A percentile compares a stretch with the other conserved stretches of the same genome.
phyloP scores from a whole-genome alignment of 1,140 invertebrate genomes.

The Eupeodes corollae region DNA sequence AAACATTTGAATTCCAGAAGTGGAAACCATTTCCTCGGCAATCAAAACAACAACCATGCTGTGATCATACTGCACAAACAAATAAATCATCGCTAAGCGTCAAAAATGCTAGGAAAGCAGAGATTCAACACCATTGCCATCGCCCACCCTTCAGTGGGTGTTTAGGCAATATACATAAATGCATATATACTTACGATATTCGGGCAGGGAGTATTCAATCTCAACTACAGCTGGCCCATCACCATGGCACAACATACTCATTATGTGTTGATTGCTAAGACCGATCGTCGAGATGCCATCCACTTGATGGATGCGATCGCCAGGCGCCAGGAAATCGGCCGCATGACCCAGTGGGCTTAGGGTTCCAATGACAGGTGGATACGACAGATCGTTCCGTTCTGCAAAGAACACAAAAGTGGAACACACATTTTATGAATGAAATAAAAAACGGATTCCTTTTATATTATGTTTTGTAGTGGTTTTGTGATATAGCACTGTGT shows the following conservation, averaged over 20 bases:
- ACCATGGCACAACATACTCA: conserved; percentile 62
- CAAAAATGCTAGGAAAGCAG: conserved; percentile 7
- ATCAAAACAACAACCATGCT: conserved; percentile 18
- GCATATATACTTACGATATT: conserved; percentile 48
- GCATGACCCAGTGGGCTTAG: conserved; percentile 34
- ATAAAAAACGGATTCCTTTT: too few relatives aligned
- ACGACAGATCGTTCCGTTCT: conserved; percentile 36
- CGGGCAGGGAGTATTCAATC: conserved; percentile 71
- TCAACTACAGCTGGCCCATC: conserved; percentile 61
- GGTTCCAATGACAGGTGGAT: conserved; percentile 34
- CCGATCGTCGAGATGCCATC: conserved; percentile 66
- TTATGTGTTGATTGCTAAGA: conserved; percentile 68
- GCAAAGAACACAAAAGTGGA: background rate
- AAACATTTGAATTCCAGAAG: background rate
- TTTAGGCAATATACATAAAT: background rate
- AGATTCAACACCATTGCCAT: too few relatives aligned
- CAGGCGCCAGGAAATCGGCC: conserved; percentile 48
- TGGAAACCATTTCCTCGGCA: conserved; percentile 13
- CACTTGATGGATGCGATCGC: conserved; percentile 66
- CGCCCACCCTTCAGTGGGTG: too few relatives aligned
- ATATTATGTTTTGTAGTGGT: too few relatives aligned
- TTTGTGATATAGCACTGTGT: too few relatives aligned
- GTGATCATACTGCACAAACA: conserved; percentile 12
- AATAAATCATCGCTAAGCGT: conserved; percentile 16
- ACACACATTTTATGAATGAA: too few relatives aligned